These are phyloP conservation scores for Drosophila setosimentum DNA, from an alignment of 2,888 invertebrate species.

Conservation along the genomic window DNA sequence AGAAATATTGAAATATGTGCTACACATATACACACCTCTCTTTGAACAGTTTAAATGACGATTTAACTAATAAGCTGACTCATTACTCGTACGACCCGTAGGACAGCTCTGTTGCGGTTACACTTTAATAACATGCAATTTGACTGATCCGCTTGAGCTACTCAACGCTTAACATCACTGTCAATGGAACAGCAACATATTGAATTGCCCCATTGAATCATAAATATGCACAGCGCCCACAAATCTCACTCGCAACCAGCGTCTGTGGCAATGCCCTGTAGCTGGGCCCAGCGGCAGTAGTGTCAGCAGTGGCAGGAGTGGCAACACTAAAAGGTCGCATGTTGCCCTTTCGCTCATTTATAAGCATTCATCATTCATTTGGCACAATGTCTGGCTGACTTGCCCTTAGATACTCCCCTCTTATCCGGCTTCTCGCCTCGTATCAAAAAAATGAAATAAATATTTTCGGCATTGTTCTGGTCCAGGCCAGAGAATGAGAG, in stretches of 20 bases:
- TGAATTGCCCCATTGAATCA: constrained; percentile 53
- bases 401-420: not conserved
- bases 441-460: constrained; percentile 50
- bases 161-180: constrained; percentile 43
- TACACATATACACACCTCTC: constrained; percentile 2
- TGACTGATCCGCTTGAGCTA: constrained; percentile 46
- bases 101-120: constrained; percentile 34
- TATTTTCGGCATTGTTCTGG: constrained; percentile 59
- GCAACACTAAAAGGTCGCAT: constrained; percentile 68
- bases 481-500: not conserved
- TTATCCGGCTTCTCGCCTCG: not conserved
- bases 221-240: constrained; percentile 55
- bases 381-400: constrained; percentile 48
- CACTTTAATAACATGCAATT: constrained; percentile 37
- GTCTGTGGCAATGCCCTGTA: constrained; percentile 33
- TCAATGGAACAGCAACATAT: constrained; percentile 57
- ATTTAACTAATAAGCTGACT: constrained; percentile 51
- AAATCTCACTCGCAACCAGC: constrained; percentile 8
- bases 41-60: constrained; percentile 49
- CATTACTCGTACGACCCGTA: constrained; percentile 31
- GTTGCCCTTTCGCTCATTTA: constrained; percentile 66
- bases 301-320: not conserved
- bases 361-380: constrained; percentile 77
- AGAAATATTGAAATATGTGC: not conserved
- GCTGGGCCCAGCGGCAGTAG: constrained; percentile 25